phyloP scores from a whole-genome alignment of 2,888 invertebrate species.

The Margaritifera margaritifera region DNA sequence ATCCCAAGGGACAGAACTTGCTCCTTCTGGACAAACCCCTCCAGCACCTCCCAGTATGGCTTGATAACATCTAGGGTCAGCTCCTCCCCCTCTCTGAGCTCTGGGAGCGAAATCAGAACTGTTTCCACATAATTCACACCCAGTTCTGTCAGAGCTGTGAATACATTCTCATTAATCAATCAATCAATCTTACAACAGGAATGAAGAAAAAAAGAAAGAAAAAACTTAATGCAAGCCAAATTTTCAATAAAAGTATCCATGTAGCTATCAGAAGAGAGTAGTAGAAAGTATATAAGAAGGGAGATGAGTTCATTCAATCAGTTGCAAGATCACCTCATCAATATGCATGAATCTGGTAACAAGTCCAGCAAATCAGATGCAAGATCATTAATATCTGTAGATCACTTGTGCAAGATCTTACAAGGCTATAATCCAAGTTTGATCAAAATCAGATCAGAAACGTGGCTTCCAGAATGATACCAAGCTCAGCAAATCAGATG shows the following conservation, averaged over 20 bases:
- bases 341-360: too few relatives aligned
- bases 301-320: too few relatives aligned
- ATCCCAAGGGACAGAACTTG: constrained; percentile 86
- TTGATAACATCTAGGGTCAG: constrained; percentile 79
- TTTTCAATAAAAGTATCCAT: not conserved
- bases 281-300: too few relatives aligned
- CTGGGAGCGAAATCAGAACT: constrained; percentile 80
- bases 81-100: constrained; percentile 49
- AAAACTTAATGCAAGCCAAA: not conserved
- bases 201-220: not conserved
- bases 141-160: constrained; percentile 78
- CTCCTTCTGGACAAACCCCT: constrained; percentile 80
- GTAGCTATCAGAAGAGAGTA: too few relatives aligned
- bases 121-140: constrained; percentile 85
- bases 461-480: too few relatives aligned
- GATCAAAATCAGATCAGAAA: too few relatives aligned
- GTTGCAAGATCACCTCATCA: too few relatives aligned
- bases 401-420: too few relatives aligned
- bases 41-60: constrained; percentile 84
- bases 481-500: too few relatives aligned
- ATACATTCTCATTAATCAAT: constrained; percentile 13
- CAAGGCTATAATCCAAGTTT: too few relatives aligned
- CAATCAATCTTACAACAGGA: not conserved
- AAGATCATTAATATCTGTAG: too few relatives aligned
- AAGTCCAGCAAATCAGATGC: too few relatives aligned